Percentiles rank a stretch among this genome's conserved stretches.
Evolutionary conservation across 2,113 vertebrate species (phyloP).

Genomic region (Arothron firmamentum): DNA sequence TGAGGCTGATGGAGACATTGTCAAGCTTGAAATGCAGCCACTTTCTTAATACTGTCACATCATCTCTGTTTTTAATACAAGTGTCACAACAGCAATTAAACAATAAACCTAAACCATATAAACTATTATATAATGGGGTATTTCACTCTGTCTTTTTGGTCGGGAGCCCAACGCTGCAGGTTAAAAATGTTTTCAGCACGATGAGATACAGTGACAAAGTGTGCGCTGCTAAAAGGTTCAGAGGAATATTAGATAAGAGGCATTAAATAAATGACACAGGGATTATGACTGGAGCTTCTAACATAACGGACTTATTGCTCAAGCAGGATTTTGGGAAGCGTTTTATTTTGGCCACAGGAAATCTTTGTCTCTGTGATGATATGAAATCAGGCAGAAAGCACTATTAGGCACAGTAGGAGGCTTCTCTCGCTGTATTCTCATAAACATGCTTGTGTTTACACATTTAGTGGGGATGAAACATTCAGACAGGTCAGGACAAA

Average conservation of each 20-base stretch:
- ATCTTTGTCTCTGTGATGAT: conserved; percentile 34
- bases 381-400: conserved; percentile 21
- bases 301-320: conserved; percentile 52
- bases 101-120: too few relatives aligned
- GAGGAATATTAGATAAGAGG: conserved; percentile 38
- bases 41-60: not conserved
- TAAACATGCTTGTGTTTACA: conserved; percentile 11
- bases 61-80: not conserved
- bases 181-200: conserved; percentile 1
- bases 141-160: not conserved
- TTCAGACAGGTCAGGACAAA: conserved; percentile 19
- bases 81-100: not conserved
- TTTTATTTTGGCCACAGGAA: conserved; percentile 31
- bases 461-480: not conserved
- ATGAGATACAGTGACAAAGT: conserved; percentile 1
- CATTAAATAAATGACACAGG: conserved; percentile 28
- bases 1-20: conserved; percentile 78
- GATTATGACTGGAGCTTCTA: conserved; percentile 44
- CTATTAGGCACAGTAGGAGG: conserved; percentile 35
- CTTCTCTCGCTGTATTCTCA: not conserved
- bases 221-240: conserved; percentile 30
- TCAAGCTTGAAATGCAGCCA: not conserved
- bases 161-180: not conserved
- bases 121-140: not conserved
- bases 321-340: conserved; percentile 26